These are phyloP conservation scores for Neoseiulus cucumeris DNA, from an alignment of 1,140 invertebrate genomes.

Conservation along the genomic window DNA sequence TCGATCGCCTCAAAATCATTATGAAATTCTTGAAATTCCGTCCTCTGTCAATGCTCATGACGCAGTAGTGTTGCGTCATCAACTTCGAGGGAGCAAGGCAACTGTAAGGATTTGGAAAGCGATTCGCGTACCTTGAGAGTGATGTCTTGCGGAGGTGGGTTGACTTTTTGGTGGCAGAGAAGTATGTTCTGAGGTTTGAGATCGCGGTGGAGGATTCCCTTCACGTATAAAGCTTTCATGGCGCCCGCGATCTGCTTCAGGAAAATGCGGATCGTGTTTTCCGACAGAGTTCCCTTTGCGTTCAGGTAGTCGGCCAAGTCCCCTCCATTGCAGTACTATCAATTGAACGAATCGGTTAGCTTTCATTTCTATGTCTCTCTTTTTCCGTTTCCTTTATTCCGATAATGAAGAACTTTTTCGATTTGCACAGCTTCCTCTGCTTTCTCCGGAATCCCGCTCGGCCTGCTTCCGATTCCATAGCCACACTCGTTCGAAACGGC, in stretches of 20 bases:
- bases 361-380: too few species aligned
- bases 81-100: background rate
- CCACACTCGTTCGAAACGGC: too few species aligned
- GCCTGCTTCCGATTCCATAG: too few species aligned
- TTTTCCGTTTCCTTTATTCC: too few species aligned
- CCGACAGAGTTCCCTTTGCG: conserved; percentile 78
- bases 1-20: background rate
- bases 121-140: conserved; percentile 55
- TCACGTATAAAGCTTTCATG: conserved; percentile 83
- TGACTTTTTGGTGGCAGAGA: conserved; percentile 45
- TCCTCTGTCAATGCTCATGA: too few species aligned
- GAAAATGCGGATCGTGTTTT: conserved; percentile 88
- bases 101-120: conserved; percentile 1
- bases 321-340: conserved; percentile 91
- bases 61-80: background rate
- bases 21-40: too few species aligned
- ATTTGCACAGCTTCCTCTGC: too few species aligned
- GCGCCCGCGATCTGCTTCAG: conserved; percentile 85
- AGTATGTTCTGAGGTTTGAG: conserved; percentile 95
- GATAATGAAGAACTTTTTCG: too few species aligned
- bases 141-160: conserved; percentile 73
- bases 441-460: too few species aligned
- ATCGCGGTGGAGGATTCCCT: conserved; percentile 95
- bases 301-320: conserved; percentile 92
- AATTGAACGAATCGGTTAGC: background rate